phyloP scores from a whole-genome alignment of 2,888 invertebrate genomes.

The Nomada ruficornis region DNA sequence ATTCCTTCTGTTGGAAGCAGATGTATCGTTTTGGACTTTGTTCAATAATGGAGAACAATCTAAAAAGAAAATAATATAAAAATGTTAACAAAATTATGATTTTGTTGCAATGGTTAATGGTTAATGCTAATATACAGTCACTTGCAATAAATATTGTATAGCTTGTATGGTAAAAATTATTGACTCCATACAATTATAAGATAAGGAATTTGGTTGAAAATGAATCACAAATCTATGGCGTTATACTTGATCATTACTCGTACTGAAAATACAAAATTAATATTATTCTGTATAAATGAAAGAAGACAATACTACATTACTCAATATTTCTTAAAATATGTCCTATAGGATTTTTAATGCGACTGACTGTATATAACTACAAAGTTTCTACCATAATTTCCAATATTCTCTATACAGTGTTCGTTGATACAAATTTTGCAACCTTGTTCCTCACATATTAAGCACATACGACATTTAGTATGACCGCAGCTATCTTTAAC shows the following conservation, averaged over 20 bases:
- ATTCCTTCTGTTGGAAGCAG: constrained; percentile 14
- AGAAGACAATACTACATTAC: too few species aligned
- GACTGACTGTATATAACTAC: neutral
- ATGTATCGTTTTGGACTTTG: constrained; percentile 5
- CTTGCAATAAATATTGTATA: too few species aligned
- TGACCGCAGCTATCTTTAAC: constrained; percentile 92
- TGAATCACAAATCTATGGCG: too few species aligned
- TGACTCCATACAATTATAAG: too few species aligned
- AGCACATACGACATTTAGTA: constrained; percentile 90
- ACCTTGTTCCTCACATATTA: constrained; percentile 88
- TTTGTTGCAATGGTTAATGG: neutral
- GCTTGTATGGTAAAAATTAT: too few species aligned
- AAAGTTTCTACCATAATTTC: constrained; percentile 61
- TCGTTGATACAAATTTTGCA: constrained; percentile 86
- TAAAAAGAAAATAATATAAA: constrained; percentile 23
- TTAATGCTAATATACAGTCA: neutral
- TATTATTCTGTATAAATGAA: too few species aligned
- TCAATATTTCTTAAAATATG: too few species aligned
- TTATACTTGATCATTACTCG: too few species aligned
- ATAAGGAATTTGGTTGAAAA: too few species aligned
- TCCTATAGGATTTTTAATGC: too few species aligned
- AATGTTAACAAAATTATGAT: constrained; percentile 3
- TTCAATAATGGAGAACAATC: constrained; percentile 32
- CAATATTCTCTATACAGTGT: constrained; percentile 50
- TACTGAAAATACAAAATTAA: too few species aligned